A percentile compares a stretch with the other conserved stretches of the same genome.
These are phyloP conservation scores for Diachasma alloeum DNA, from an alignment of 1,140 invertebrate genomes.

Conservation along the genomic window DNA sequence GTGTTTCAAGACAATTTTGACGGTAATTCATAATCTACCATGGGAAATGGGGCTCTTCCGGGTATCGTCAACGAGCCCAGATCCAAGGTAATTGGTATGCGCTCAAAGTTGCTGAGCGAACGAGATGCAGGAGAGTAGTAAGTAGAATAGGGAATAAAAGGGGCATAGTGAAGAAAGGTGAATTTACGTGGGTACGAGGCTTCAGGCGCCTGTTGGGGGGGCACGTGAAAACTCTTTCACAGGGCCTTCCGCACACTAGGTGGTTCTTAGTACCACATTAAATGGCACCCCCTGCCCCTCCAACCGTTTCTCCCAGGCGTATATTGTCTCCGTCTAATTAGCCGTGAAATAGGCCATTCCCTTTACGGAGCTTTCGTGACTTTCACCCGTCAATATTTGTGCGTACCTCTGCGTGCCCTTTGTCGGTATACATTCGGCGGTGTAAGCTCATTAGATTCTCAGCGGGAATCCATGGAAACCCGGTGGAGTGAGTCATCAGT, in stretches of 20 bases:
- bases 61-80: conserved; percentile 25
- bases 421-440: conserved; percentile 18
- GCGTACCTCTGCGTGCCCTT: not conserved
- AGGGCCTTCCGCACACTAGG: not conserved
- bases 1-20: not conserved
- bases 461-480: no score
- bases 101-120: conserved; percentile 24
- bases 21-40: conserved; percentile 20
- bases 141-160: not conserved
- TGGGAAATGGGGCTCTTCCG: conserved; percentile 19
- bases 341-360: conserved; percentile 33
- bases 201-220: not conserved
- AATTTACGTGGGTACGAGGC: not conserved
- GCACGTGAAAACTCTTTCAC: not conserved
- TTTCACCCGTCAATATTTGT: not conserved
- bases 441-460: not conserved
- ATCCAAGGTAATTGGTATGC: conserved; percentile 24
- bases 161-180: not conserved
- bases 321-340: conserved; percentile 34
- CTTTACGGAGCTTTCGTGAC: conserved; percentile 27
- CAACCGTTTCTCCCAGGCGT: not conserved
- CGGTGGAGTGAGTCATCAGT: no score
- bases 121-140: not conserved
- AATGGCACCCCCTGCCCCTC: not conserved
- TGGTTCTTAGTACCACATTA: not conserved